These are phyloP conservation scores for Onchidella celtica DNA, from an alignment of 2,888 invertebrate species.

Conservation along the genomic window DNA sequence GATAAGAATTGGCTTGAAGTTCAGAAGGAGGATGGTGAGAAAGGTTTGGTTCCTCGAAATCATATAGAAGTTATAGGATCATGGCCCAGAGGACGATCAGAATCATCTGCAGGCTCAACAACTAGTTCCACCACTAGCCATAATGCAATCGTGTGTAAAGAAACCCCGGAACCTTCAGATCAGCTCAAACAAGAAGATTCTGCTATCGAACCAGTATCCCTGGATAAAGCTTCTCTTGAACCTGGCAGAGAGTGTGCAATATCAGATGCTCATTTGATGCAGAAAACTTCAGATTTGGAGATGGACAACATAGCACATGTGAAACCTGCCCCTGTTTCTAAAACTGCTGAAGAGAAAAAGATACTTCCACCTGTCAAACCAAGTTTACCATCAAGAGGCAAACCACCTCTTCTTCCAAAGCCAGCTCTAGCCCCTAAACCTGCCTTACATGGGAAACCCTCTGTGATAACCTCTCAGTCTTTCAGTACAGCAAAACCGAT, in stretches of 20 bases:
- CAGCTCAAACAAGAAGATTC: background rate
- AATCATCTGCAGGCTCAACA: background rate
- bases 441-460: conserved; percentile 59
- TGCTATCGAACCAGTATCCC: too few species aligned
- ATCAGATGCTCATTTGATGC: background rate
- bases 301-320: background rate
- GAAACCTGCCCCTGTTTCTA: background rate
- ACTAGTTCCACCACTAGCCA: background rate
- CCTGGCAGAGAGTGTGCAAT: background rate
- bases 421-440: conserved; percentile 69
- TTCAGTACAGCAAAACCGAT: conserved; percentile 8
- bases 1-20: conserved; percentile 80
- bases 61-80: conserved; percentile 74
- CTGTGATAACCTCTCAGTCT: conserved; percentile 16
- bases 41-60: conserved; percentile 78
- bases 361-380: conserved; percentile 29
- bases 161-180: background rate
- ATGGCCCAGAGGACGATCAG: conserved; percentile 39
- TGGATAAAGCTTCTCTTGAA: background rate
- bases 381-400: conserved; percentile 26
- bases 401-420: conserved; percentile 66
- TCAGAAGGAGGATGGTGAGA: conserved; percentile 74
- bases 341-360: background rate
- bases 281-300: background rate
- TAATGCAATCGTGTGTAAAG: background rate